phyloP scores from a whole-genome alignment of 1,140 invertebrate genomes.

The Aphidius ervi region DNA sequence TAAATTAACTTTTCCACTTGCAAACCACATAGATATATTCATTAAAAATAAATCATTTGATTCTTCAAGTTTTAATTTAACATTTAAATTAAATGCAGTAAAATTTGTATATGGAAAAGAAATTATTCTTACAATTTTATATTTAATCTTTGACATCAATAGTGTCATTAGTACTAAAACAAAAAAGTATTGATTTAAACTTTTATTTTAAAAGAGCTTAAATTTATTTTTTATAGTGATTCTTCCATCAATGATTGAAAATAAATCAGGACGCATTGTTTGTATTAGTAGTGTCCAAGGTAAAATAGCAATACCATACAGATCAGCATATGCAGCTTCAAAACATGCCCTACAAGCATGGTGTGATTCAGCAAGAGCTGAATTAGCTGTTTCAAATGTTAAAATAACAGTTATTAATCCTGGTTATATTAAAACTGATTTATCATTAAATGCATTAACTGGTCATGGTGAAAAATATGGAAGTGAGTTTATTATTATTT shows the following conservation, averaged over 20 bases:
- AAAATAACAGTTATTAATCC: slow-evolving; percentile 80
- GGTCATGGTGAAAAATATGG: slow-evolving; percentile 73
- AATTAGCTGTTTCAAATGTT: slow-evolving; percentile 71
- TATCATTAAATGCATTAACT: slow-evolving; percentile 86
- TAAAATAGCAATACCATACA: slow-evolving; percentile 83
- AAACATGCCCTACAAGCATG: slow-evolving; percentile 93
- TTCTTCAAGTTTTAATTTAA: too few relatives aligned
- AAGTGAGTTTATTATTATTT: slow-evolving; percentile 53
- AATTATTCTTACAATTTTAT: too few relatives aligned
- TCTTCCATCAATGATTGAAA: slow-evolving; percentile 76
- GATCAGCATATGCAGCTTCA: slow-evolving; percentile 86
- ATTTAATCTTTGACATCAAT: too few relatives aligned
- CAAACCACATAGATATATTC: too few relatives aligned
- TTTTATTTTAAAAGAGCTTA: too few relatives aligned
- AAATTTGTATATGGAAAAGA: too few relatives aligned
- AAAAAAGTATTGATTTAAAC: background rate
- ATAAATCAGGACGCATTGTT: slow-evolving; percentile 77
- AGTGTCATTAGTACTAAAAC: background rate
- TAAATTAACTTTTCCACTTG: slow-evolving; percentile 1
- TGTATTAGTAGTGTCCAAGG: slow-evolving; percentile 93
- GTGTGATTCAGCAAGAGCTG: slow-evolving; percentile 76
- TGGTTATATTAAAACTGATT: slow-evolving; percentile 82
- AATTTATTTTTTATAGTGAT: slow-evolving; percentile 59
- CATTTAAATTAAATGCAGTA: too few relatives aligned
- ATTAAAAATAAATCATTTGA: too few relatives aligned